phyloP scores from a whole-genome alignment of 2,888 invertebrate genomes.

The Brachynemurus nebulosus region DNA sequence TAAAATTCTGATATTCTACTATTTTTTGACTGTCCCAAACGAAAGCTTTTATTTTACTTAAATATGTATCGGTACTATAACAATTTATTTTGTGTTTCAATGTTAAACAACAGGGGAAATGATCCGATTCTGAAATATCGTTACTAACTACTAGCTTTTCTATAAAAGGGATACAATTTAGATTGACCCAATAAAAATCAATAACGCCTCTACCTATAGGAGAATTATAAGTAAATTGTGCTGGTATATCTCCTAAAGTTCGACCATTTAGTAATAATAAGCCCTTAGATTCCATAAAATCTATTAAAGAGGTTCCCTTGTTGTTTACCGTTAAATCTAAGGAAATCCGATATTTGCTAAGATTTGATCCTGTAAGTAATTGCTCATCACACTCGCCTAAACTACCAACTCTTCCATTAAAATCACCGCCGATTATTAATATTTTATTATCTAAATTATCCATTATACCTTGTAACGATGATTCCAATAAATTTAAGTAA shows the following conservation, averaged over 20 bases:
- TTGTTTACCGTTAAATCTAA: neutral
- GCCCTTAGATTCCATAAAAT: conserved; percentile 2
- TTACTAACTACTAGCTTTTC: neutral
- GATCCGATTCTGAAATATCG: neutral
- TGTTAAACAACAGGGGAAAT: neutral
- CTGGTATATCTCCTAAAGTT: neutral
- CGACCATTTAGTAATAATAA: neutral
- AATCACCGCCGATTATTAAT: conserved; percentile 4
- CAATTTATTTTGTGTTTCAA: neutral
- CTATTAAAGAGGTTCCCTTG: neutral
- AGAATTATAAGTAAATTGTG: neutral
- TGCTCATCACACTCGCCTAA: neutral
- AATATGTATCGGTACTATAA: neutral
- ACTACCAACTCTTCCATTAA: conserved; percentile 6
- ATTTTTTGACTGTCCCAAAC: neutral
- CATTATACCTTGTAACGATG: neutral
- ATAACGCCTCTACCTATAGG: neutral
- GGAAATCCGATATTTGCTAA: neutral
- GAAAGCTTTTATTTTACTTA: neutral
- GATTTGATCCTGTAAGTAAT: neutral
- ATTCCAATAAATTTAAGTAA: neutral
- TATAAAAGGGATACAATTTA: neutral
- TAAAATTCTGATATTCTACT: neutral
- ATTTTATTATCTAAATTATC: neutral
- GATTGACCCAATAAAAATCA: conserved; percentile 1